Conservation (phyloP, 2,797 vertebrate species). For the Lophius americanus region DNA sequence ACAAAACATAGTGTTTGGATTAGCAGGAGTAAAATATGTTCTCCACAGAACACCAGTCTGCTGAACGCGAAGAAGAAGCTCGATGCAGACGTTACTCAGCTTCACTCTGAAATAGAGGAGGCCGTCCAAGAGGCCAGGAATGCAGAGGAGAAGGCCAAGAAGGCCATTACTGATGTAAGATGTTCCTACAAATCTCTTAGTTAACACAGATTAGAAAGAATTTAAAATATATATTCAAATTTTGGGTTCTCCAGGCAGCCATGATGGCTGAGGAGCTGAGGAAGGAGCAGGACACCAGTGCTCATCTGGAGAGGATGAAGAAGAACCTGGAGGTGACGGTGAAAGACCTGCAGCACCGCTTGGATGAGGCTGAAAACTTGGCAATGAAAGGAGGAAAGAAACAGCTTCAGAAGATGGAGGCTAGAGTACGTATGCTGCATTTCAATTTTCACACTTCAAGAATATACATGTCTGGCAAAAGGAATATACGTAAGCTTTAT, state of each 20-base stretch:
- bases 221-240: background rate
- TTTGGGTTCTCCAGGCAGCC: slow-evolving; percentile 72
- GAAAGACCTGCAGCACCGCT: slow-evolving; percentile 83
- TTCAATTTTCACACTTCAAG: too few species aligned
- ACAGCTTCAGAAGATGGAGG: slow-evolving; percentile 86
- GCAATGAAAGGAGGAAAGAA: slow-evolving; percentile 88
- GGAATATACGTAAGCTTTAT: too few species aligned
- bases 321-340: slow-evolving; percentile 38
- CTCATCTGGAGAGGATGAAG: slow-evolving; percentile 65
- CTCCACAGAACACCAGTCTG: slow-evolving; percentile 82
- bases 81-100: slow-evolving; percentile 81
- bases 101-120: slow-evolving; percentile 84
- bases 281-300: slow-evolving; percentile 89
- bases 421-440: slow-evolving; percentile 64
- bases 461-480: too few species aligned
- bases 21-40: background rate
- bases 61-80: slow-evolving; percentile 83
- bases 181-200: rapidly evolving
- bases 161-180: slow-evolving; percentile 86
- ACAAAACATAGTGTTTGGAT: background rate
- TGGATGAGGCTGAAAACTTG: slow-evolving; percentile 85
- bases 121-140: slow-evolving; percentile 84
- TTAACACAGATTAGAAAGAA: background rate
- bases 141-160: slow-evolving; percentile 89
- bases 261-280: slow-evolving; percentile 90